A percentile compares a stretch with the other conserved stretches of the same genome.
Conservation (phyloP, 2,888 invertebrate species). For the Sphaerophoria taeniata region DNA sequence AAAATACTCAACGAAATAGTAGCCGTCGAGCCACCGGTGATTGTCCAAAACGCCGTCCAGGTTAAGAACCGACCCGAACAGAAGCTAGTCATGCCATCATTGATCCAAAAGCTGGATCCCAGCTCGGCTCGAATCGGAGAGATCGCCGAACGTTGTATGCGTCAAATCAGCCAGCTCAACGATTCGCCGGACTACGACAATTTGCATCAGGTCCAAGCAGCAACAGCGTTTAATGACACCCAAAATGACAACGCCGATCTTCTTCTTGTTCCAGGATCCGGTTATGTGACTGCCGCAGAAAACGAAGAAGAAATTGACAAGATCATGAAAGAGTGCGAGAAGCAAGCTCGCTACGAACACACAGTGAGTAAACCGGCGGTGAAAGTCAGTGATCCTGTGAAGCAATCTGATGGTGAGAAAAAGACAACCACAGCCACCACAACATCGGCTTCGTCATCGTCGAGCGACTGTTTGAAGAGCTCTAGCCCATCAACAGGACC, state of each 20-base stretch:
- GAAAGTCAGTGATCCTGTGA: conserved; percentile 44
- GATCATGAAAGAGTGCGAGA: conserved; percentile 82
- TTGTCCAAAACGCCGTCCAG: conserved; percentile 79
- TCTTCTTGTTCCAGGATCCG: conserved; percentile 80
- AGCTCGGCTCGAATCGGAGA: conserved; percentile 84
- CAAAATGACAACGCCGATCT: conserved; percentile 76
- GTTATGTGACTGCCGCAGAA: conserved; percentile 69
- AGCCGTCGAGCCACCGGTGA: conserved; percentile 79
- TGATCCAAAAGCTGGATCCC: conserved; percentile 84
- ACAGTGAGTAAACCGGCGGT: conserved; percentile 47
- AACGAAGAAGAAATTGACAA: conserved; percentile 80
- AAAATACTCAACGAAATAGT: conserved; percentile 81
- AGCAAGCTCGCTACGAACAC: conserved; percentile 76
- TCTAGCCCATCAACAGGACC: conserved; percentile 81
- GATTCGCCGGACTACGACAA: conserved; percentile 83
- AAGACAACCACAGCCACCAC: conserved; percentile 77
- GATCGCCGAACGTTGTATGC: conserved; percentile 84
- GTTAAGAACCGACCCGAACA: conserved; percentile 76
- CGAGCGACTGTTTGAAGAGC: conserved; percentile 82
- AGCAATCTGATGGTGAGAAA: conserved; percentile 45
- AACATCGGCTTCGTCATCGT: conserved; percentile 81
- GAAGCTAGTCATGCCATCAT: conserved; percentile 78
- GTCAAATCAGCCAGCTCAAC: conserved; percentile 81
- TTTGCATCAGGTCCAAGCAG: conserved; percentile 75
- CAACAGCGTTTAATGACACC: conserved; percentile 69